These are phyloP conservation scores for Potamilus streckersoni DNA, from an alignment of 1,140 invertebrate species.

Conservation along the genomic window DNA sequence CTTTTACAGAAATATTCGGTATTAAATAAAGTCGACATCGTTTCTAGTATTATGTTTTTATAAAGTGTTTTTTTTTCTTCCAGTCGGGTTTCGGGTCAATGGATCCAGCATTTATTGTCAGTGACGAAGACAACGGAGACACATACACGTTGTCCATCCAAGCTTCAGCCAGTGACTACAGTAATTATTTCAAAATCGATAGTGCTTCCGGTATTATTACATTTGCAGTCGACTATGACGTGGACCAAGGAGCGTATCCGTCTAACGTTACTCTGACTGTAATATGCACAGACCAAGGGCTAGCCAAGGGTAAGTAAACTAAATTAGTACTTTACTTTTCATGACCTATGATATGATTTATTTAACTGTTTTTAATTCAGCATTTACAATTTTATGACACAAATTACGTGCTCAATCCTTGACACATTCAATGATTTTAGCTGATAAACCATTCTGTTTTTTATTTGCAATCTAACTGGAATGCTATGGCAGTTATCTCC, in stretches of 20 bases:
- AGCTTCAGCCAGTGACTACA: background rate
- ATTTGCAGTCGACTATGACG: conserved; percentile 16
- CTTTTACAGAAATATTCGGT: too few species aligned
- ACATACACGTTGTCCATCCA: conserved; percentile 1
- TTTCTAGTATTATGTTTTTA: background rate
- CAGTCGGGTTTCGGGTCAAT: background rate
- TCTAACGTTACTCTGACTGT: conserved; percentile 7
- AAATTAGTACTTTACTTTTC: background rate
- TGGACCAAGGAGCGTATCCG: conserved; percentile 3
- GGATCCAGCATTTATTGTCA: conserved; percentile 10
- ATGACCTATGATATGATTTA: too few species aligned
- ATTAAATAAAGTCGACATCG: too few species aligned
- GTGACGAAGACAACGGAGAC: conserved; percentile 20
- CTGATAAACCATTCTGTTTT: too few species aligned
- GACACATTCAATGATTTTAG: too few species aligned
- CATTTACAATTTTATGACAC: too few species aligned
- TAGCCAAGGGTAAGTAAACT: background rate
- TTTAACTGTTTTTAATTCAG: too few species aligned
- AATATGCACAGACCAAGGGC: conserved; percentile 2
- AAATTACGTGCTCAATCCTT: too few species aligned
- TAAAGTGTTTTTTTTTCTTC: background rate
- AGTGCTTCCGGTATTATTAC: conserved; percentile 5
- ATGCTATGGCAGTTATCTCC: too few species aligned
- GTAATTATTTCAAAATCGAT: conserved; percentile 12
- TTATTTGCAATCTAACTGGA: too few species aligned